Conservation (phyloP, 2,797 vertebrate genomes). For the Alfaro cultratus region DNA sequence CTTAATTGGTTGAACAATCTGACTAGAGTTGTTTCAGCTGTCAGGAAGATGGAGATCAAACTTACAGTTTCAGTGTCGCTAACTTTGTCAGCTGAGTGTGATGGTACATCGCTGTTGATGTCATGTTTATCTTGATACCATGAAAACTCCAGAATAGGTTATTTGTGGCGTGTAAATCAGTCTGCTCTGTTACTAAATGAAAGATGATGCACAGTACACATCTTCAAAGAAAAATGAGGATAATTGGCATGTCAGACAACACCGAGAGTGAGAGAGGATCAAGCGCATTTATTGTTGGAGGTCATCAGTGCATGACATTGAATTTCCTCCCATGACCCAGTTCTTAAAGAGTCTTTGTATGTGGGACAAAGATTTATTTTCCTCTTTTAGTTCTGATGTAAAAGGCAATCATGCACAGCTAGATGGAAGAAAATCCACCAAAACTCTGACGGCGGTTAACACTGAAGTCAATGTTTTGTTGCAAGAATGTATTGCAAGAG, state of each 20-base stretch:
- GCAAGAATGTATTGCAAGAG: not conserved
- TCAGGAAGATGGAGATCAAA: not conserved
- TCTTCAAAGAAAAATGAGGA: not conserved
- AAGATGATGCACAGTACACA: not conserved
- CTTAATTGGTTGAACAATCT: not conserved
- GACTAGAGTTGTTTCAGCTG: not conserved
- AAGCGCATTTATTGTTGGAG: not conserved
- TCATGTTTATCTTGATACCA: not conserved
- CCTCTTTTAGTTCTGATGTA: not conserved
- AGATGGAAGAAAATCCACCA: conserved; percentile 1
- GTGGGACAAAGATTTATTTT: not conserved
- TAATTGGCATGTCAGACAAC: not conserved
- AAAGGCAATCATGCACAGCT: conserved; percentile 7
- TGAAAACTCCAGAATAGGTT: not conserved
- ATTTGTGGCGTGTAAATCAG: not conserved
- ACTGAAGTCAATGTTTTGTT: not conserved
- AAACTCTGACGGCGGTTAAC: not conserved
- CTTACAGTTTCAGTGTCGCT: not conserved
- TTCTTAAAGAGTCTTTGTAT: not conserved
- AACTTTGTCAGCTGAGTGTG: not conserved
- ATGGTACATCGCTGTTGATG: not conserved
- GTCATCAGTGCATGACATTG: not conserved
- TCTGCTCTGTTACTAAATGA: not conserved
- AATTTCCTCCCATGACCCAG: not conserved
- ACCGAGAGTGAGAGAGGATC: too few species aligned